phyloP scores from a whole-genome alignment of 2,797 vertebrate genomes.

The Chaetophractus vellerosus region DNA sequence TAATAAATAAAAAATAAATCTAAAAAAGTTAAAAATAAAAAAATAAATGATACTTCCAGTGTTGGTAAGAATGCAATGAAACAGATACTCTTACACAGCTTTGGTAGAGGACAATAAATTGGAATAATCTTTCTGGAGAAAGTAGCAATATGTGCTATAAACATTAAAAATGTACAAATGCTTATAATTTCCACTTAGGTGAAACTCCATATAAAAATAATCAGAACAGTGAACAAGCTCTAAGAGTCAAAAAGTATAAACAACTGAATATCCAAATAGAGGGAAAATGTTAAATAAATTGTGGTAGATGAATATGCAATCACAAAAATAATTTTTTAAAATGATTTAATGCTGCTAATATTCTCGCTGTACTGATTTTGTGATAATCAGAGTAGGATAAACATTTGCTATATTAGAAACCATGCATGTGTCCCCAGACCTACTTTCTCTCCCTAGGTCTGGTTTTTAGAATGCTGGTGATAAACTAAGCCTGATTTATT shows the following conservation, averaged over 20 bases:
- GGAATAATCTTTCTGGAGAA: background rate
- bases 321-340: conserved; percentile 43
- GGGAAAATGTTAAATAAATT: conserved; percentile 35
- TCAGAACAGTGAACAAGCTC: background rate
- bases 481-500: too few species aligned
- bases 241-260: conserved; percentile 5
- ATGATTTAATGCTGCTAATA: background rate
- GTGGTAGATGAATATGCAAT: background rate
- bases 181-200: background rate
- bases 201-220: conserved; percentile 26
- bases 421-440: too few species aligned
- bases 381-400: too few species aligned
- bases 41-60: too few species aligned
- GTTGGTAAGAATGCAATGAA: conserved; percentile 50
- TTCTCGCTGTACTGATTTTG: too few species aligned
- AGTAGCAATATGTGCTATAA: background rate
- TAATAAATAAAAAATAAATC: too few species aligned
- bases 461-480: too few species aligned
- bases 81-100: background rate
- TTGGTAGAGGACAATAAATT: background rate
- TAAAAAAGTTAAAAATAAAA: too few species aligned
- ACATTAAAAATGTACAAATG: conserved; percentile 50
- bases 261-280: conserved; percentile 4
- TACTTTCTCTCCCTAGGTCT: too few species aligned
- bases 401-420: too few species aligned